A percentile compares a stretch with the other conserved stretches of the same genome.
Conservation (phyloP, 2,797 vertebrate species). For the Myoxocephalus aenaeus region DNA sequence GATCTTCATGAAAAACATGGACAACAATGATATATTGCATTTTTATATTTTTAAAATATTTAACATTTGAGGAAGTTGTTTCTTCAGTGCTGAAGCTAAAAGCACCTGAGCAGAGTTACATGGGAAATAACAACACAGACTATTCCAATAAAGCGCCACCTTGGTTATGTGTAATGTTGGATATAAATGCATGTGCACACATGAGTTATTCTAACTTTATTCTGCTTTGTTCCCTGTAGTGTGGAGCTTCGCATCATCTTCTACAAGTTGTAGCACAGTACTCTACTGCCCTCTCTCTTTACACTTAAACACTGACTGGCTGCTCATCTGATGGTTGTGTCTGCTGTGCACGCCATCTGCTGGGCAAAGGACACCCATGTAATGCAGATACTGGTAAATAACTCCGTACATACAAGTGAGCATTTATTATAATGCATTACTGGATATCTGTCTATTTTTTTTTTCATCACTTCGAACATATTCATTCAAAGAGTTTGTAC, state of each 20-base stretch:
- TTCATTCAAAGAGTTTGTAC: background rate
- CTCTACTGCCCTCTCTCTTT: conserved; percentile 70
- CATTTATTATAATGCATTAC: background rate
- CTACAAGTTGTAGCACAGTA: conserved; percentile 24
- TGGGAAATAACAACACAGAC: conserved; percentile 23
- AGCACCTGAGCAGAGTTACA: conserved; percentile 15
- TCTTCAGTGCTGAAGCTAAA: background rate
- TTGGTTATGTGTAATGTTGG: conserved; percentile 31
- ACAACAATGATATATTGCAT: background rate
- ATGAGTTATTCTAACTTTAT: conserved; percentile 37
- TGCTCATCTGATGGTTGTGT: background rate
- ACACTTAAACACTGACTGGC: conserved; percentile 20
- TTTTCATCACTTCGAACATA: background rate
- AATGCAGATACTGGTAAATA: background rate
- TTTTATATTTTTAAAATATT: background rate
- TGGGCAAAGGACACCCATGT: conserved; percentile 34
- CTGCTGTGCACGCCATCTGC: conserved; percentile 64
- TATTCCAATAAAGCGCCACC: conserved; percentile 4
- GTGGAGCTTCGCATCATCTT: background rate
- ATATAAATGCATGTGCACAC: conserved; percentile 43
- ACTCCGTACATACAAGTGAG: background rate
- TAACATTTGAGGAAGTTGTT: background rate
- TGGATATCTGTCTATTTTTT: background rate
- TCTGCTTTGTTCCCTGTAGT: conserved; percentile 8
- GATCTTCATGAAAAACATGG: background rate